Evolutionary conservation across 2,888 invertebrate species (phyloP).

Genomic region (Zaprionus obscuricornis): DNA sequence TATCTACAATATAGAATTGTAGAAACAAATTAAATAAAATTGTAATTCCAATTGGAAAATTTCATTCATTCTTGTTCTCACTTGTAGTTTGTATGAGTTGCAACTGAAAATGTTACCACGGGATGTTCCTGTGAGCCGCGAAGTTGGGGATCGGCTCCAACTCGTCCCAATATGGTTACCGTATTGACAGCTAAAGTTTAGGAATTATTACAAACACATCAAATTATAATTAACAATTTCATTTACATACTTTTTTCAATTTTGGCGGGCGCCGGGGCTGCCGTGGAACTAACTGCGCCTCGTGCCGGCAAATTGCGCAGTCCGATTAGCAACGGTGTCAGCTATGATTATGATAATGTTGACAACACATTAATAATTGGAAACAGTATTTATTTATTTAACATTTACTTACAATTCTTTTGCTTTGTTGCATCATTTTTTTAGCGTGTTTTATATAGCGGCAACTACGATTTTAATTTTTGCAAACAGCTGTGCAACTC

Average conservation of each 20-base stretch:
- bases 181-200: constrained; percentile 88
- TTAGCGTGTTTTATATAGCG: constrained; percentile 30
- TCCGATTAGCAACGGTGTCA: constrained; percentile 47
- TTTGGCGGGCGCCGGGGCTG: constrained; percentile 69
- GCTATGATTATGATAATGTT: no score
- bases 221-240: not conserved
- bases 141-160: constrained; percentile 94
- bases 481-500: constrained; percentile 32
- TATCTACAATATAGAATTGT: no score
- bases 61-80: constrained; percentile 57
- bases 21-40: no score
- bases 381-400: no score
- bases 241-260: constrained; percentile 73
- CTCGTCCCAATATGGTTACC: constrained; percentile 93
- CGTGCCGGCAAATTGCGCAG: constrained; percentile 54
- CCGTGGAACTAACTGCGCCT: constrained; percentile 42
- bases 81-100: constrained; percentile 94
- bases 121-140: constrained; percentile 92
- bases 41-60: not conserved
- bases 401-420: constrained; percentile 58
- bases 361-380: no score
- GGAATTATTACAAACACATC: not conserved
- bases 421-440: constrained; percentile 65
- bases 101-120: constrained; percentile 93
- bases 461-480: constrained; percentile 26